Conservation (phyloP, 2,113 vertebrate genomes). For the Phyllostomus discolor region DNA sequence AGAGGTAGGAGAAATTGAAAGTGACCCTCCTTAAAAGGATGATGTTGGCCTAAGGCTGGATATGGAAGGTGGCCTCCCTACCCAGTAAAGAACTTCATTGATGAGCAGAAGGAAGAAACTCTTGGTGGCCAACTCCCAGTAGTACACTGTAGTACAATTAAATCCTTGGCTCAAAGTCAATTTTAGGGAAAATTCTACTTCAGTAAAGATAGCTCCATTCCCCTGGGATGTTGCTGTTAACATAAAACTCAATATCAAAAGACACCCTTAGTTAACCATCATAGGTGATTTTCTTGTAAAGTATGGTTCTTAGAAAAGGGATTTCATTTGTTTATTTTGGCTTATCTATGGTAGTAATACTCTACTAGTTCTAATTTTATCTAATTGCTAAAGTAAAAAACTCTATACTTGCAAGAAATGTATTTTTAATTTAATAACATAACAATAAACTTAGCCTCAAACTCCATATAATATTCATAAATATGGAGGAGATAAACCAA, state of each 20-base stretch:
- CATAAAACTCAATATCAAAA: conserved; percentile 27
- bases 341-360: neutral
- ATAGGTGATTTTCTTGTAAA: neutral
- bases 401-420: neutral
- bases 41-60: neutral
- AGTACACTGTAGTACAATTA: neutral
- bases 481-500: neutral
- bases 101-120: neutral
- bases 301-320: neutral
- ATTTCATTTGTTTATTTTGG: neutral
- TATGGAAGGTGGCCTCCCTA: neutral
- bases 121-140: neutral
- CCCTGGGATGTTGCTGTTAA: neutral
- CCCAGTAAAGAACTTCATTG: neutral
- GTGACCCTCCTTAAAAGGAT: neutral
- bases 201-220: neutral
- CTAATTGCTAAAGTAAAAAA: neutral
- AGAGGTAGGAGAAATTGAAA: conserved; percentile 13
- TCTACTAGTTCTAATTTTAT: neutral
- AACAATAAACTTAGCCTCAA: neutral
- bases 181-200: conserved; percentile 36
- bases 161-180: conserved; percentile 37
- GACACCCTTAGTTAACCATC: neutral
- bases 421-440: neutral
- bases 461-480: neutral